phyloP scores from a whole-genome alignment of 2,113 vertebrate species.

The Phoxinus phoxinus region DNA sequence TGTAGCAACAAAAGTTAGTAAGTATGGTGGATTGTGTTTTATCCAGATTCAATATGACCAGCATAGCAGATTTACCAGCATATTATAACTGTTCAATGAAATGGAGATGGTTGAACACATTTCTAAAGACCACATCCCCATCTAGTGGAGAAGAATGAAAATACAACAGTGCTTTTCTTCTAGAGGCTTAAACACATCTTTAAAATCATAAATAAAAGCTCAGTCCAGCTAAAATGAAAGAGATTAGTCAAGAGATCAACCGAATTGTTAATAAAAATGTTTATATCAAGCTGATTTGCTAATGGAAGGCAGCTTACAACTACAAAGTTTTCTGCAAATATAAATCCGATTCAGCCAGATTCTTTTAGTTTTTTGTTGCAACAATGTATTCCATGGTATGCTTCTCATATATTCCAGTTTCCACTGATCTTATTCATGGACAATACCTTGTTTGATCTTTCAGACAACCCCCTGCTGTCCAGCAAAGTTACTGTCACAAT shows the following conservation, averaged over 20 bases:
- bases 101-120: not conserved
- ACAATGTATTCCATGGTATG: not conserved
- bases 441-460: slow-evolving; percentile 51
- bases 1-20: slow-evolving; percentile 95
- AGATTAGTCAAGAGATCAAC: not conserved
- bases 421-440: slow-evolving; percentile 7
- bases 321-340: not conserved
- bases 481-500: slow-evolving; percentile 84
- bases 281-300: not conserved
- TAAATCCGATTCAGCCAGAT: not conserved
- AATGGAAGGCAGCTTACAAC: not conserved
- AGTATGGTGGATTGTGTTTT: slow-evolving; percentile 75
- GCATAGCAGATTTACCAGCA: not conserved
- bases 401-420: not conserved
- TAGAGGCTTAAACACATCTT: not conserved
- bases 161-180: not conserved
- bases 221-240: not conserved
- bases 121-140: slow-evolving; percentile 51
- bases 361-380: not conserved
- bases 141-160: slow-evolving; percentile 58
- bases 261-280: too few relatives aligned
- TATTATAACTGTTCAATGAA: not conserved
- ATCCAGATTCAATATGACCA: not conserved
- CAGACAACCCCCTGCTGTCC: slow-evolving; percentile 85
- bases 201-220: not conserved